Base-by-base conservation (phyloP, 1,140 invertebrate species). In the Drosophila tristis region DNA sequence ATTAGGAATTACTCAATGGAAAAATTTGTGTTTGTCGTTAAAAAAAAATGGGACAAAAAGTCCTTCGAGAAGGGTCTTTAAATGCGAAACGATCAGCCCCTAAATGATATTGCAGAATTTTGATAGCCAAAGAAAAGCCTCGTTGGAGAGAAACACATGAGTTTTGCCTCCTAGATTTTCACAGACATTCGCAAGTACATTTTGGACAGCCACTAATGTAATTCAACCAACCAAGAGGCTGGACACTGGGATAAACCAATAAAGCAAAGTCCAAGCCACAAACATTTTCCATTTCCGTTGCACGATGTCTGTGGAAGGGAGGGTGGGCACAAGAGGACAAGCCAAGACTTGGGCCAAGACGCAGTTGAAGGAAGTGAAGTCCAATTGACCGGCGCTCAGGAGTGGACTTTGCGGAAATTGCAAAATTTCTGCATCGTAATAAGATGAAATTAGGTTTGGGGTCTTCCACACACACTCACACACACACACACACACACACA, bases 401-500 rank as follows among this genome's bases (percentile, higher is more conserved):
- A 58, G 20, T 61, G 61, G 66, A 62, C 49, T 62, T 77, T 84
- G 80, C 85, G 84, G 84, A 89, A 89, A 89, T 89, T 89, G 85
- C 84, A 90, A 89, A 89, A 90, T 90, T 89, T 89, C 80, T 90
- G 76, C 84, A 80, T 74, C 84, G 84, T 89, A 89, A 89, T 89
- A 89, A 89, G 84, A 89, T 90, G 73, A 89, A 89, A 89, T 89
- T 90, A 89, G 90, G 80, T 89, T 86, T 90, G 78, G 66, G 56
- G 80, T 45, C 47, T 55, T 42, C 29, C 48, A 16, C 49, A 70
- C 66, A 49, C 44, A 47, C 35, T 16, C 50, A 65, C 54, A 61
- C 29, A 61, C 66, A 49, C 50, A 51, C 35, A 23, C 50, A 65
- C 54, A 61, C 29, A 64, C 53, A 63, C 53, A 61, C 15, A 55